Evolutionary conservation across 1,140 invertebrate genomes (phyloP), one percentile per base, ranked within the genome.

Genomic region (Musca domestica): DNA sequence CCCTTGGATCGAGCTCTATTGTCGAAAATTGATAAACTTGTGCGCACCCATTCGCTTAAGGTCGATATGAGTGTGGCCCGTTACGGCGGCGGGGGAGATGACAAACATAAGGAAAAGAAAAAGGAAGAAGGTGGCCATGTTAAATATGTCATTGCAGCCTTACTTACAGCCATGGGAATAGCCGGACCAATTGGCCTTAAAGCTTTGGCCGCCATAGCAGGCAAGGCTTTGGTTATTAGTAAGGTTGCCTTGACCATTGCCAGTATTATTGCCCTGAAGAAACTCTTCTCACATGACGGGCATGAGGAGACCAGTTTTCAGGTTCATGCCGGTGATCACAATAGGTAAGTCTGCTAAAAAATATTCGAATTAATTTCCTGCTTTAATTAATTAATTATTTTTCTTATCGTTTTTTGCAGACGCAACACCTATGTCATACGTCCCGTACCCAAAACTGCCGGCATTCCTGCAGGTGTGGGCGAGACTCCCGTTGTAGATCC

Each of bases 201-300:
- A 81, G 86, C 86, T 6, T 76, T 89, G 68, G 88, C 87, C 46
- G 83, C 88, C 5, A 87, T 89, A 66, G 88, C 88, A 17, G 88
- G 87, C 20, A 89, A 90, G 78, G 87, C 88, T 2, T 77, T 90
- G 23, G 85, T 90, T 61, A 87, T 88, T 69, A 88, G 87, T 77
- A 90, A 90, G 74, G 85, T 89, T 49, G 88, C 88, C 0, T 76
- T 90, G 46, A 88, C 88, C 54, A 89, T 90, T 68, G 87, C 88
- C 56, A 87, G 88, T 47, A 88, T 89, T 46, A 88, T 90, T 69
- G 88, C 87, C 23, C 82, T 90, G 25, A 90, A 89, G 82, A 89
- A 89, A 76, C 82, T 89, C 67, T 89, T 89, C 78, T 86, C 87
- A 64, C 86, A 87, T 58, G 87, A 88, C 70, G 78, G 83, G 51